A percentile compares a stretch with the other conserved stretches of the same genome.
phyloP scores from a whole-genome alignment of 2,888 invertebrate genomes.

The Scaptomyza tumidula region DNA sequence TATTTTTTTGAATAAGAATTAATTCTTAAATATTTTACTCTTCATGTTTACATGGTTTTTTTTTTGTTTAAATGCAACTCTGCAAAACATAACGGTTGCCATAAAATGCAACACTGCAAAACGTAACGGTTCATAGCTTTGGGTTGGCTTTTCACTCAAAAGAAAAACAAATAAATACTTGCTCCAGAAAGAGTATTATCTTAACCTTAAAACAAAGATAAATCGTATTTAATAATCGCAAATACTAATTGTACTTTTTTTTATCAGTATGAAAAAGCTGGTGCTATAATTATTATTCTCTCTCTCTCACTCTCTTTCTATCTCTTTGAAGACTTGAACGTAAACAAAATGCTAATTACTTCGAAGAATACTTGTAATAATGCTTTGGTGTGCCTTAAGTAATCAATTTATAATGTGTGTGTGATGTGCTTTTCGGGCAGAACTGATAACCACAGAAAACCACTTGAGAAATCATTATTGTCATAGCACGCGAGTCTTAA shows the following conservation, averaged over 20 bases:
- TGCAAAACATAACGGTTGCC: too few species aligned
- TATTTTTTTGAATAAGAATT: neutral
- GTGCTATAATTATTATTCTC: neutral
- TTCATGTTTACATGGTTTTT: neutral
- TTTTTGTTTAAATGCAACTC: neutral
- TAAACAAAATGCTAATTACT: slow-evolving; percentile 8
- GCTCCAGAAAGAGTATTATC: neutral
- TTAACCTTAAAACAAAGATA: too few species aligned
- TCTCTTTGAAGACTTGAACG: neutral
- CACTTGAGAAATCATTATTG: slow-evolving; percentile 29
- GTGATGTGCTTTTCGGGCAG: slow-evolving; percentile 1
- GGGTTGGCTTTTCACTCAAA: neutral
- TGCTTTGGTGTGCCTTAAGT: slow-evolving; percentile 1
- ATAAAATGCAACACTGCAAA: neutral
- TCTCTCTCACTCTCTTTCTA: neutral
- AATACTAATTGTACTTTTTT: too few species aligned
- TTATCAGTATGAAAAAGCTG: too few species aligned
- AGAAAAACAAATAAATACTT: neutral
- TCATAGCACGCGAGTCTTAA: neutral
- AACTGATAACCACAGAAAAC: slow-evolving; percentile 19
- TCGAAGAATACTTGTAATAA: slow-evolving; percentile 1
- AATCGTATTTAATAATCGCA: too few species aligned
- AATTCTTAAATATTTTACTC: neutral
- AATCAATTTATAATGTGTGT: slow-evolving; percentile 14
- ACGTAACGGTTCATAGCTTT: neutral